These are phyloP conservation scores for Mactromeris polynyma DNA, from an alignment of 2,888 invertebrate genomes.

Conservation along the genomic window DNA sequence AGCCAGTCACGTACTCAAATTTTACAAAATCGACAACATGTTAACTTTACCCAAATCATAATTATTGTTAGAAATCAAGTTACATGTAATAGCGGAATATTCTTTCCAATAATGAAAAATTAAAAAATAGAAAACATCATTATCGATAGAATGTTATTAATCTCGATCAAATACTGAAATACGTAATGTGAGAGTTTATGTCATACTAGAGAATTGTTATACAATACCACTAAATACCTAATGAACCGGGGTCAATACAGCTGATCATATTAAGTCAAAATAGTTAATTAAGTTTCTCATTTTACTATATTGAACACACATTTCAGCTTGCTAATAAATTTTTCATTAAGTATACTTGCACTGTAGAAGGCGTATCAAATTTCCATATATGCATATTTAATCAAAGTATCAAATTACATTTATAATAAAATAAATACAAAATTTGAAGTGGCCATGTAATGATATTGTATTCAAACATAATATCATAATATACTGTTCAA, in stretches of 20 bases:
- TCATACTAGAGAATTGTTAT: neutral
- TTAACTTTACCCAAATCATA: neutral
- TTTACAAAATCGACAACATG: neutral
- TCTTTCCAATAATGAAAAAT: neutral
- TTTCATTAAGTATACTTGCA: no score
- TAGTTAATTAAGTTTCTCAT: conserved; percentile 1
- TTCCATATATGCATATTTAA: no score
- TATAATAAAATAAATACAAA: no score
- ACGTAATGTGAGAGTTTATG: neutral
- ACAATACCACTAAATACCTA: neutral
- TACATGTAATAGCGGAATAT: neutral
- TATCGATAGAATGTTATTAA: neutral
- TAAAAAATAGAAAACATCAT: neutral
- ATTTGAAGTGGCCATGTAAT: no score
- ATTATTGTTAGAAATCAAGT: neutral
- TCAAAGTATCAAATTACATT: no score
- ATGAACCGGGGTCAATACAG: neutral
- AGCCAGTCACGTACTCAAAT: no score
- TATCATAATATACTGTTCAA: no score
- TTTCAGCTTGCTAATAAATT: no score
- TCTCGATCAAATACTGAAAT: neutral
- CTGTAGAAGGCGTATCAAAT: no score
- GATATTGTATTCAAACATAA: no score
- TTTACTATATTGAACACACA: neutral
- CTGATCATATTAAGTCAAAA: neutral